Evolutionary conservation across 2,888 invertebrate species (phyloP).

Genomic region (Ditylenchus weischeri): DNA sequence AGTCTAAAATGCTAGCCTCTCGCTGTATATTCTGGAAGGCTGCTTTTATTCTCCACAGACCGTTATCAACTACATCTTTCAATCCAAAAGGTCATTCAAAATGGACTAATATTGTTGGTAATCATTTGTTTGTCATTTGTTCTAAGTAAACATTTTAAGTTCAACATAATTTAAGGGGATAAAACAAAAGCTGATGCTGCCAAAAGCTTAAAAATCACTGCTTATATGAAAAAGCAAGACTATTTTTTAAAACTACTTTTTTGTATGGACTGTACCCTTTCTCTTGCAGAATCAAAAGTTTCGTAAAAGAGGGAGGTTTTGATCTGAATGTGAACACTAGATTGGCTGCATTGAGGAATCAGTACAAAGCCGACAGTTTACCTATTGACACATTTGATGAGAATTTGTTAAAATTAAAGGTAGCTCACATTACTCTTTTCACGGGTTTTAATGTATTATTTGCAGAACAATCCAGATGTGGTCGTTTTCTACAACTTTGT

Average conservation of each 20-base stretch:
- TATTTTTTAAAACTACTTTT: too few species aligned
- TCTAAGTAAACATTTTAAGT: too few species aligned
- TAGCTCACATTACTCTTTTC: not conserved
- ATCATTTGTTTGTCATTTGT: too few species aligned
- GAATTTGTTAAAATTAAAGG: slow-evolving; percentile 1
- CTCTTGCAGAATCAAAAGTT: too few species aligned
- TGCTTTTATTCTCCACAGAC: too few species aligned
- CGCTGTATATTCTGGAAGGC: too few species aligned
- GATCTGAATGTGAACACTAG: slow-evolving; percentile 50
- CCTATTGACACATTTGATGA: slow-evolving; percentile 42
- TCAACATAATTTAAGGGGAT: too few species aligned
- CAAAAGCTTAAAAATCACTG: slow-evolving; percentile 26
- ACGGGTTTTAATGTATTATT: slow-evolving; percentile 9
- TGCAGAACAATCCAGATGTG: slow-evolving; percentile 50
- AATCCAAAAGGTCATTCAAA: slow-evolving; percentile 54
- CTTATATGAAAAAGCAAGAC: slow-evolving; percentile 37
- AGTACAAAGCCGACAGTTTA: slow-evolving; percentile 45
- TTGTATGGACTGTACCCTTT: too few species aligned
- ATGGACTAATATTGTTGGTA: slow-evolving; percentile 51
- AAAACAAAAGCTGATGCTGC: too few species aligned
- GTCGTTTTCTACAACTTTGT: slow-evolving; percentile 46
- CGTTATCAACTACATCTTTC: not conserved
- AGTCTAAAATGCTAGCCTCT: too few species aligned
- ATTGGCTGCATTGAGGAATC: slow-evolving; percentile 44
- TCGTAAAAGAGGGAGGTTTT: slow-evolving; percentile 40